These are phyloP conservation scores for Platynereis dumerilii DNA, from an alignment of 2,888 invertebrate species.

Conservation along the genomic window DNA sequence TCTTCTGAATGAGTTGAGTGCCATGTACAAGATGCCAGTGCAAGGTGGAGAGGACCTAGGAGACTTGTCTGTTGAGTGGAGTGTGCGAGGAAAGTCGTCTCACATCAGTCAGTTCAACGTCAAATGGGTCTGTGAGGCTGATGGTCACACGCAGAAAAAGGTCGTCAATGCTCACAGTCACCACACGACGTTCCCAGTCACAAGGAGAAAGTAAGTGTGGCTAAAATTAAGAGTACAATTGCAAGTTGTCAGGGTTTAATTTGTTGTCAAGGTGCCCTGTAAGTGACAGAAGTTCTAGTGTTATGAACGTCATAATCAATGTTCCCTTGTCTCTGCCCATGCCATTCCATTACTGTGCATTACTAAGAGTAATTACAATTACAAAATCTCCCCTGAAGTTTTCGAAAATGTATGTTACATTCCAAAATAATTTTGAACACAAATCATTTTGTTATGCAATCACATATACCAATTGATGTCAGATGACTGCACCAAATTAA, in stretches of 20 bases:
- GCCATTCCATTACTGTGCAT: too few relatives aligned
- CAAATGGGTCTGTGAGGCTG: constrained; percentile 56
- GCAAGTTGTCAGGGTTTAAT: background rate
- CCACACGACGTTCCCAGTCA: constrained; percentile 53
- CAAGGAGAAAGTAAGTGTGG: constrained; percentile 36
- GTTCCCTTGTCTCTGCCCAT: too few relatives aligned
- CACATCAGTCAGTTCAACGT: constrained; percentile 57
- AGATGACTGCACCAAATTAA: too few relatives aligned
- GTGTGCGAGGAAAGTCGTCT: constrained; percentile 45
- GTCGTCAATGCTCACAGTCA: constrained; percentile 51
- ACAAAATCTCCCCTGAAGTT: too few relatives aligned
- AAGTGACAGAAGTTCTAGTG: too few relatives aligned
- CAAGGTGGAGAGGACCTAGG: constrained; percentile 42
- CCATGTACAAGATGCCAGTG: constrained; percentile 21
- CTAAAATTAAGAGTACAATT: too few relatives aligned
- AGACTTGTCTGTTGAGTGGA: constrained; percentile 57
- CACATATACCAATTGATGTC: too few relatives aligned
- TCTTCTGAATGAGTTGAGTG: constrained; percentile 27
- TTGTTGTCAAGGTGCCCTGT: background rate
- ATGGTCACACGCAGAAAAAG: constrained; percentile 55
- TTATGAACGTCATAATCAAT: too few relatives aligned
- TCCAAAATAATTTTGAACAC: too few relatives aligned
- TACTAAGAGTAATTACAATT: too few relatives aligned
- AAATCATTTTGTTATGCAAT: too few relatives aligned
- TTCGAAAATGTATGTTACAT: too few relatives aligned